Base-by-base conservation (phyloP, 2,113 vertebrate genomes). In the Girardinichthys multiradiatus region DNA sequence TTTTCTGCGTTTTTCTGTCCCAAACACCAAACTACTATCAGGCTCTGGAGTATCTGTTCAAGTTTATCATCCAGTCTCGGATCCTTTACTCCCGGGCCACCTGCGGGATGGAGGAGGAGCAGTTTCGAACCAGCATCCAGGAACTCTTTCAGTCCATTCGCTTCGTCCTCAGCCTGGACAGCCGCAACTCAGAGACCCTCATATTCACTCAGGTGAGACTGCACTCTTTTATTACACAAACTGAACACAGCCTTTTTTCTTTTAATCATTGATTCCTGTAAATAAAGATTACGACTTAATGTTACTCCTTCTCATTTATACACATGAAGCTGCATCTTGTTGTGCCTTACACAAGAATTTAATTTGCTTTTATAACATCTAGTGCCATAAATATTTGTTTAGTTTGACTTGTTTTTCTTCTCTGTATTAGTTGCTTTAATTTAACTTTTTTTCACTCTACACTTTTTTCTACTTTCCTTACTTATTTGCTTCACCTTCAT, bases 31-130 rank as follows among this genome's bases (percentile, higher is more conserved):
- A 26, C 21, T 7, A 17, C 39, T 14, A 2, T 70, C 90, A 99
- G 98, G 98, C 98, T 19, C 91, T 99, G 92, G 98, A 99, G 90
- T 98, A 98, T 84, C 95, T 99, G 85, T 99, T 99, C 86, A 99
- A 99, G 93, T 99, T 99, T 87, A 99, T 99, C 79, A 93, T 99
- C 66, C 98, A 98, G 92, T 99, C 98, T 24, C 95, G 98, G 59
- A 95, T 97, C 91, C 95, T 99, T 64, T 99, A 99, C 92, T 98
- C 97, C 26, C 94, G 98, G 81, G 97, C 98, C 85, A 99, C 98
- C 1, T 97, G 97, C 7, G 97, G 98, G 0, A 94, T 98, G 96
- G 98, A 99, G 86, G 98, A 99, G 84, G 98, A 99, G 15, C 96
- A 97, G 83, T 99, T 99, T 81, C 94, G 96, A 42, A 91, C 91